phyloP scores from a whole-genome alignment of 2,797 vertebrate species.

The Synaphobranchus kaupii region DNA sequence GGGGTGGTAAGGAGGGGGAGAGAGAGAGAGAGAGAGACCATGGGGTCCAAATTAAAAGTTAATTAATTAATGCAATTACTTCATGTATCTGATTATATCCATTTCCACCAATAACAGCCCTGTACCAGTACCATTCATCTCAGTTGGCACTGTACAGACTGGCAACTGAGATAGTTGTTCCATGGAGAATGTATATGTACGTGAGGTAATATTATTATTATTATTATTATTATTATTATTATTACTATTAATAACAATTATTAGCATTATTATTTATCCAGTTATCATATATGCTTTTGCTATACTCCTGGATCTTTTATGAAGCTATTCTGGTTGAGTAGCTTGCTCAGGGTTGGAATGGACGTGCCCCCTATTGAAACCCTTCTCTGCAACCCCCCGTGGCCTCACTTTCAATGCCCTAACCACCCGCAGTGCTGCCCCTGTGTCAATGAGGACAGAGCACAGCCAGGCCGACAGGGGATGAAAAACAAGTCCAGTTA shows the following conservation, averaged over 20 bases:
- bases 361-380: neutral
- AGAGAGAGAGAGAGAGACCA: neutral
- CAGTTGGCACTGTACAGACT: neutral
- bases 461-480: neutral
- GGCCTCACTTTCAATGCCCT: neutral
- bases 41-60: neutral
- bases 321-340: neutral
- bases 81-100: neutral
- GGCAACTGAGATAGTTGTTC: neutral
- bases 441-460: neutral
- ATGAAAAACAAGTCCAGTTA: constrained; percentile 12
- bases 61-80: neutral
- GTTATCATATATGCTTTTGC: neutral
- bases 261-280: too few species aligned
- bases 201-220: too few species aligned
- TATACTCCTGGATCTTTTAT: neutral
- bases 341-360: neutral
- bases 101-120: neutral
- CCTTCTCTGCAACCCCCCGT: neutral
- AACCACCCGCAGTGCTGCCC: neutral
- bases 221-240: too few species aligned
- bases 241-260: too few species aligned
- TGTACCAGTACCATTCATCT: neutral
- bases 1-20: too few species aligned
- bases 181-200: neutral